phyloP scores from a whole-genome alignment of 1,140 invertebrate genomes.

The Atta texana region DNA sequence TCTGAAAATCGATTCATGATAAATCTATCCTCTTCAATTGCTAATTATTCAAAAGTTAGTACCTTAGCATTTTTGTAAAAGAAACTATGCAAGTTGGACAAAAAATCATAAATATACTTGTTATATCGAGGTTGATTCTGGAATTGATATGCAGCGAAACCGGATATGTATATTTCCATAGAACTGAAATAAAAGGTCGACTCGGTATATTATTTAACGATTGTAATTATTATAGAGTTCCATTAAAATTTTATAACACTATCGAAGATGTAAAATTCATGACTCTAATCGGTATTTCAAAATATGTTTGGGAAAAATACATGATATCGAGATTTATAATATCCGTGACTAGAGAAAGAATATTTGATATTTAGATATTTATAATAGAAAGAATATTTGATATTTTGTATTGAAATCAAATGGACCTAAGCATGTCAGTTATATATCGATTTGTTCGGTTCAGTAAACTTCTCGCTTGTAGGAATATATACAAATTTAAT shows the following conservation, averaged over 20 bases:
- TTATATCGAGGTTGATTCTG: conserved; percentile 12
- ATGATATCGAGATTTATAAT: not conserved
- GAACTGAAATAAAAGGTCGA: conserved; percentile 18
- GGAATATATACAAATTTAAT: not conserved
- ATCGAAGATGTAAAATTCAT: not conserved
- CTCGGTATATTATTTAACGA: not conserved
- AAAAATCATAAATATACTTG: not conserved
- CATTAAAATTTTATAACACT: not conserved
- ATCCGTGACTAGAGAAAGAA: not conserved
- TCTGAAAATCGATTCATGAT: not conserved
- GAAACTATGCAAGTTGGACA: not conserved
- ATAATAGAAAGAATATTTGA: not conserved
- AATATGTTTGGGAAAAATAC: conserved; percentile 8
- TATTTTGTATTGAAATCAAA: not conserved
- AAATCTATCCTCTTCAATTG: not conserved
- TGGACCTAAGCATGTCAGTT: not conserved
- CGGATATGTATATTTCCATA: not conserved
- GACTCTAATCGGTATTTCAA: not conserved
- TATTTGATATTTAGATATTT: not conserved
- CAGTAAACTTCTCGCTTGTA: not conserved
- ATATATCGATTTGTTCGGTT: not conserved
- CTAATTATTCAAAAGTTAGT: not conserved
- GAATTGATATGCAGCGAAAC: not conserved
- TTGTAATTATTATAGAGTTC: not conserved
- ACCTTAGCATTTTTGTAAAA: not conserved